A percentile compares a stretch with the other conserved stretches of the same genome.
These are phyloP conservation scores for Ennomos quercinarius DNA, from an alignment of 2,888 invertebrate species.

Conservation along the genomic window DNA sequence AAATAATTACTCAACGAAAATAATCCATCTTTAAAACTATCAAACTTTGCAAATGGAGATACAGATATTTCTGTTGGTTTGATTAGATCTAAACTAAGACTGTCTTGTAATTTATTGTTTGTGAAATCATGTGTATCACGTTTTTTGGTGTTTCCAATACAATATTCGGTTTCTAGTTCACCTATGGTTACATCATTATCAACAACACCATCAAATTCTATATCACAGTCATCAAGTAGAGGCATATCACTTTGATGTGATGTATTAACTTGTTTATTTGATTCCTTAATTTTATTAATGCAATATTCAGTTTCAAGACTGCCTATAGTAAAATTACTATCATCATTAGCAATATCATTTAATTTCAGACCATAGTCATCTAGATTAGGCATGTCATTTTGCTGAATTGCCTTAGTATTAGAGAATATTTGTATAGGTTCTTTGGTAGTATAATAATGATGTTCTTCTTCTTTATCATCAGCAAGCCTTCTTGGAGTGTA, in stretches of 20 bases:
- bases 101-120: conserved; percentile 4
- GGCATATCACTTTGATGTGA: conserved; percentile 17
- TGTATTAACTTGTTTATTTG: conserved; percentile 1
- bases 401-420: conserved; percentile 6
- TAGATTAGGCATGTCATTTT: conserved; percentile 34
- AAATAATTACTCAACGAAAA: conserved; percentile 5
- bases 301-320: neutral
- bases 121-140: neutral
- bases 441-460: conserved; percentile 27
- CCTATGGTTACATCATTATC: conserved; percentile 1
- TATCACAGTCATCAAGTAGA: conserved; percentile 7
- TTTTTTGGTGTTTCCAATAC: neutral
- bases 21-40: conserved; percentile 1
- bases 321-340: neutral
- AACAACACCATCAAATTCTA: conserved; percentile 14
- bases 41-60: conserved; percentile 1
- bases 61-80: neutral
- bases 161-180: conserved; percentile 6
- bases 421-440: conserved; percentile 17
- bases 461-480: conserved; percentile 38
- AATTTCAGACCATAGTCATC: conserved; percentile 14
- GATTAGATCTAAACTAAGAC: neutral
- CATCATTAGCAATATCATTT: neutral
- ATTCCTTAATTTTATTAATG: neutral
- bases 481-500: conserved; percentile 54